Base-by-base conservation (phyloP, 2,113 vertebrate species). In the Microtus ochrogaster region DNA sequence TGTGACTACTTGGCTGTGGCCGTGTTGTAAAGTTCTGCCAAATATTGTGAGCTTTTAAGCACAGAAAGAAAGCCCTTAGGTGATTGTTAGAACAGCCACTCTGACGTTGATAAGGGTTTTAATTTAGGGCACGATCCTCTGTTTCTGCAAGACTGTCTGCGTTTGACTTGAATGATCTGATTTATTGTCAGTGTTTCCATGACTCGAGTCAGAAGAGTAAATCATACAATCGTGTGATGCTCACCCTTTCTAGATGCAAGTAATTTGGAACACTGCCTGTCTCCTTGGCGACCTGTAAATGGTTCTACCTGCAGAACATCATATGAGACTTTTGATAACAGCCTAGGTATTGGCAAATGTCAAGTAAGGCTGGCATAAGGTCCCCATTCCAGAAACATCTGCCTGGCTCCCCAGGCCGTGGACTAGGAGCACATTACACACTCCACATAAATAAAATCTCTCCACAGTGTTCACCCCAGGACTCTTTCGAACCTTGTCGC, bases 151-250 rank as follows among this genome's bases (percentile, higher is more conserved):
- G 39, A 33, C 33, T 76, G 36, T 92, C 81, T 72, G n/a, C 36
- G 10, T 33, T 72, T 93, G 61, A 92, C 72, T 92, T 90, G 72
- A 77, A 92, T 90, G 63, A 77, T 93, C 9, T 90, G 92, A 95
- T 94, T 94, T 68, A 92, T 78, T 70, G 79, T 96, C 84, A 92
- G 52, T 89, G 94, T 96, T 97, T 96, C 93, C 94, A 82, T 24
- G 49, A 92, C 85, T 39, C 52, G 92, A 91, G 89, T 81, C 87
- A 96, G 94, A 89, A 85, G 10, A 33, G 81, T 91, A 96, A 96
- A 79, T 87, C 91, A 94, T 90, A 70, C 14, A 65, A 47, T 28
- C 28, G 84, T 19, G 39, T 17, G 33, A 74, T 87, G 22, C 65
- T 65, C 61, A 93, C 39, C 63, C 88, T 95, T 93, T 88, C 81